phyloP scores from a whole-genome alignment of 2,113 vertebrate species.

The Mustela nigripes region DNA sequence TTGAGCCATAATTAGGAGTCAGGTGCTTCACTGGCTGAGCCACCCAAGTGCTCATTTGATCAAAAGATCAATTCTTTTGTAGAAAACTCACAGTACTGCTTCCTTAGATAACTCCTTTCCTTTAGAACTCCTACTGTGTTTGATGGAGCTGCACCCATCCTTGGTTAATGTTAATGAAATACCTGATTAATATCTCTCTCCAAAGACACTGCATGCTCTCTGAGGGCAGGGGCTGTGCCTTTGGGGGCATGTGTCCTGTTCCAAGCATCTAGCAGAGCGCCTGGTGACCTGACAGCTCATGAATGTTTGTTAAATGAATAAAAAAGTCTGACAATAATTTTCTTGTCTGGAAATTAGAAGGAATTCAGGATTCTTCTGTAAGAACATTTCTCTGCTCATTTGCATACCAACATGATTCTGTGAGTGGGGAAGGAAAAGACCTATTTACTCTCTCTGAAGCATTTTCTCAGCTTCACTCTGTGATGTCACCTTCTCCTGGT shows the following conservation, averaged over 20 bases:
- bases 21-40: not conserved
- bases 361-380: not conserved
- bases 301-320: not conserved
- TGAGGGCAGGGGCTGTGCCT: not conserved
- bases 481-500: not conserved
- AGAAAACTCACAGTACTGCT: not conserved
- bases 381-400: not conserved
- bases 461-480: not conserved
- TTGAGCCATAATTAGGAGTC: not conserved
- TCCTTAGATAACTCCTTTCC: not conserved
- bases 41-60: not conserved
- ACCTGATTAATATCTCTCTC: not conserved
- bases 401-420: not conserved
- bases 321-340: not conserved
- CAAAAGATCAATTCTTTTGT: not conserved
- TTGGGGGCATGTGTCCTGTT: not conserved
- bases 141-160: not conserved
- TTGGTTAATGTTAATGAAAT: not conserved
- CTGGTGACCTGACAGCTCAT: not conserved
- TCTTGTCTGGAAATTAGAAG: not conserved
- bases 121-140: not conserved
- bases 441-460: not conserved
- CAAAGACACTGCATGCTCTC: not conserved
- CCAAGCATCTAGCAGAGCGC: not conserved
- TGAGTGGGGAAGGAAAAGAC: not conserved